Percentiles rank a stretch among this genome's conserved stretches.
These are phyloP conservation scores for Neodontobutis hainanensis DNA, from an alignment of 2,113 vertebrate genomes.

Conservation along the genomic window DNA sequence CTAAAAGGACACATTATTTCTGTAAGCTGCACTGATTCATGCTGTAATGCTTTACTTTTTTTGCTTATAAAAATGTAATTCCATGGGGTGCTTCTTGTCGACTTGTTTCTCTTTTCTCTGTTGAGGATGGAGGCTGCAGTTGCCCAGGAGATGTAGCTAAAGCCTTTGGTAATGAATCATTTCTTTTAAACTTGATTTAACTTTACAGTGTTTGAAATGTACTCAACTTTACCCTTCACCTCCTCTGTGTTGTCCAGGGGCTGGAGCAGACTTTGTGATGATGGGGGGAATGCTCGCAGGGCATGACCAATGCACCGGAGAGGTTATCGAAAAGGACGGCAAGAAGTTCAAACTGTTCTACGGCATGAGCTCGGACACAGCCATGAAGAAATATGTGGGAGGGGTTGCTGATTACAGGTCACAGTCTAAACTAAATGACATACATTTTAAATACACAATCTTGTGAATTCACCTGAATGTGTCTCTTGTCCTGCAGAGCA, in stretches of 20 bases:
- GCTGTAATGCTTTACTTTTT: no score
- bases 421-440: not conserved
- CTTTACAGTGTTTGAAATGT: not conserved
- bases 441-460: not conserved
- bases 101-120: not conserved
- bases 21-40: constrained; percentile 76
- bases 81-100: not conserved
- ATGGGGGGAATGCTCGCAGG: constrained; percentile 98
- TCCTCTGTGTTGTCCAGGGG: constrained; percentile 76
- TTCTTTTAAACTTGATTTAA: not conserved
- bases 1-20: constrained; percentile 99
- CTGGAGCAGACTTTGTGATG: constrained; percentile 98
- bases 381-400: constrained; percentile 97
- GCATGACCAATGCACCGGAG: constrained; percentile 94
- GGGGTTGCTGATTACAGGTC: constrained; percentile 97
- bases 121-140: constrained; percentile 94
- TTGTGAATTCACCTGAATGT: not conserved
- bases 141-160: constrained; percentile 99
- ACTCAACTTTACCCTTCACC: not conserved
- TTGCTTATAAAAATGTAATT: no score
- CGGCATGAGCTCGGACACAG: constrained; percentile 97
- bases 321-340: constrained; percentile 91
- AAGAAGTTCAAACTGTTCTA: constrained; percentile 97
- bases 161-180: constrained; percentile 88
- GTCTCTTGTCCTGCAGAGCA: constrained; percentile 76